Base-by-base conservation (phyloP, 2,888 invertebrate genomes). In the Eristalis tenax region DNA sequence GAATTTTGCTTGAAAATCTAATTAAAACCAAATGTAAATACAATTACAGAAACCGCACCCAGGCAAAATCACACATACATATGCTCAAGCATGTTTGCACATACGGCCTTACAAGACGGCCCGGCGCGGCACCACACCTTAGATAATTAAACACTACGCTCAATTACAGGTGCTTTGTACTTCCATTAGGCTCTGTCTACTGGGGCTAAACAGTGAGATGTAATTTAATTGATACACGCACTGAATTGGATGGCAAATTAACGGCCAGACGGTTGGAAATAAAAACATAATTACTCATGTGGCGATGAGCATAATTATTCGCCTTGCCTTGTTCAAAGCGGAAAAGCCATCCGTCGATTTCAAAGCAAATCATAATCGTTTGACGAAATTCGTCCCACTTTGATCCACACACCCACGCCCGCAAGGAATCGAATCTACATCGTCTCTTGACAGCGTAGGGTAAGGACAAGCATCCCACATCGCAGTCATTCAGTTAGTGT, bases 81-180 rank as follows among this genome's bases (percentile, higher is more conserved):
- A 50, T 18, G 18, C 50, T 8, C 18, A 50, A 2, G 1, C 22
- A 57, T n/a, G 18, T 57, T 32, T 65, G 32, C 32, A 26, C 50
- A 59, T 61, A 50, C n/a, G 38, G 35, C 28, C 43, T 38, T 64
- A 57, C 64, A 70, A 70, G 43, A n/a, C 43, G n/a, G n/a, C 13
- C 1, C 28, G 28, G 28, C 4, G 43, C 43, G 38, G 38, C 13
- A 35, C 26, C 43, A 11, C 38, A 56, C 59, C 26, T 18, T 74
- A 28, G 68, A 80, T 80, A 73, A 73, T 80, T 80, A 68, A 68
- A 74, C 66, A 74, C 56, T 73, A 66, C 79, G 61, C 66, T 74
- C 80, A 80, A 80, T 80, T 74, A 80, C 73, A 80, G 61, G 68
- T 74, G 35, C 80, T 74, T 80, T 73, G 64, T 78, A 50, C 38